Evolutionary conservation across 2,888 invertebrate genomes (phyloP).

Genomic region (Steromphala cineraria): DNA sequence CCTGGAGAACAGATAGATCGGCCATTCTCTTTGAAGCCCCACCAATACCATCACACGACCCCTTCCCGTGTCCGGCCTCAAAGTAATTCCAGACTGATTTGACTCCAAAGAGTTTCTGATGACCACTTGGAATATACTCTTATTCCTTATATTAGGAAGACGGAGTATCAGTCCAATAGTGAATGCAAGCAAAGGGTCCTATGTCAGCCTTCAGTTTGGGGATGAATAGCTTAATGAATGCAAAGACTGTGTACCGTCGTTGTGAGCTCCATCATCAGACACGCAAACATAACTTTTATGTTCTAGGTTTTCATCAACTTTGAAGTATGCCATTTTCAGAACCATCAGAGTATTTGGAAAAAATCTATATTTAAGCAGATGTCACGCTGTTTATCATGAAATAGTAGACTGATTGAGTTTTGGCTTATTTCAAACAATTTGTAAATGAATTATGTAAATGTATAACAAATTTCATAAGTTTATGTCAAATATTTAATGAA

Average conservation of each 20-base stretch:
- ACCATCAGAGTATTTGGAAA: too few relatives aligned
- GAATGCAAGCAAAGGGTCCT: background rate
- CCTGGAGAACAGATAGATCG: background rate
- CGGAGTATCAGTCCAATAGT: background rate
- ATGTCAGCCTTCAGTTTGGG: background rate
- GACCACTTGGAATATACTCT: background rate
- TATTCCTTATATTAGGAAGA: background rate
- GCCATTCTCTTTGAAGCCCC: conserved; percentile 16
- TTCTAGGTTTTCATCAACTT: background rate
- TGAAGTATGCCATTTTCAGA: background rate
- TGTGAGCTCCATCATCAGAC: background rate
- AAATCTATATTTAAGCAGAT: too few relatives aligned
- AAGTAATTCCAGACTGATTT: conserved; percentile 39
- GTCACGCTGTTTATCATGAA: too few relatives aligned
- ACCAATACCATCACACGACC: conserved; percentile 39
- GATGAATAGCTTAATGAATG: background rate
- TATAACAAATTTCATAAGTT: too few relatives aligned
- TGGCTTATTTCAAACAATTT: too few relatives aligned
- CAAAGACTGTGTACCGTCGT: background rate
- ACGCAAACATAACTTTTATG: background rate
- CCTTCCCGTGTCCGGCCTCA: conserved; percentile 36
- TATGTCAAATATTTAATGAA: too few relatives aligned
- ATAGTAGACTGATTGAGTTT: too few relatives aligned
- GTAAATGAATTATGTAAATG: too few relatives aligned
- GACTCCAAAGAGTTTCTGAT: background rate